These are phyloP conservation scores for Myanophis thanlyinensis DNA, from an alignment of 2,113 vertebrate species.

Conservation along the genomic window DNA sequence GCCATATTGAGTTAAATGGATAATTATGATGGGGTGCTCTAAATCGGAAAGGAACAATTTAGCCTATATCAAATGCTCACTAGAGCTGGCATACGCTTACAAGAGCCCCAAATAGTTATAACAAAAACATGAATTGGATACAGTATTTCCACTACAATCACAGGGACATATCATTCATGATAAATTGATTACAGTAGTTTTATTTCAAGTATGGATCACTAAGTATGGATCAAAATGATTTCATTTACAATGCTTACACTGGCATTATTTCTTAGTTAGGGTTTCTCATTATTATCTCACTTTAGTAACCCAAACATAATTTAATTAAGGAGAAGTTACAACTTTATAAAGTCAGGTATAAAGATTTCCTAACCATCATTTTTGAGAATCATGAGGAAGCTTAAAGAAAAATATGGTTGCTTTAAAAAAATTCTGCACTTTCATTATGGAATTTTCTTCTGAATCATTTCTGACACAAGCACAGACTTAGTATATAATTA, in stretches of 20 bases:
- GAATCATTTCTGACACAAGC: background rate
- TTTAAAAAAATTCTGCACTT: background rate
- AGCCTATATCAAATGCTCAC: background rate
- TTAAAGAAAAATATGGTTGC: background rate
- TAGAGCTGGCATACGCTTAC: background rate
- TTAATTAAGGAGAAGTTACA: background rate
- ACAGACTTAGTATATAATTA: background rate
- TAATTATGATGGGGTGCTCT: background rate
- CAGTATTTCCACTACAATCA: too few species aligned
- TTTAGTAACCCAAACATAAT: background rate
- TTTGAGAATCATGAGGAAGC: background rate
- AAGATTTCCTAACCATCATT: background rate
- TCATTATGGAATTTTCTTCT: background rate
- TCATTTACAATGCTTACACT: background rate
- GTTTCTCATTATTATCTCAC: background rate
- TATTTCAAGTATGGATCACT: background rate
- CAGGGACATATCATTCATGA: background rate
- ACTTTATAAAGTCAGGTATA: background rate
- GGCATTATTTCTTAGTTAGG: background rate
- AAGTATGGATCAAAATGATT: background rate
- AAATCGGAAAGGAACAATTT: background rate
- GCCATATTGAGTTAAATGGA: background rate
- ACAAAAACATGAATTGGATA: background rate
- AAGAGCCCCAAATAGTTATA: background rate
- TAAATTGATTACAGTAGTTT: background rate